phyloP scores from a whole-genome alignment of 2,113 vertebrate genomes.

The Aramus guarauna region DNA sequence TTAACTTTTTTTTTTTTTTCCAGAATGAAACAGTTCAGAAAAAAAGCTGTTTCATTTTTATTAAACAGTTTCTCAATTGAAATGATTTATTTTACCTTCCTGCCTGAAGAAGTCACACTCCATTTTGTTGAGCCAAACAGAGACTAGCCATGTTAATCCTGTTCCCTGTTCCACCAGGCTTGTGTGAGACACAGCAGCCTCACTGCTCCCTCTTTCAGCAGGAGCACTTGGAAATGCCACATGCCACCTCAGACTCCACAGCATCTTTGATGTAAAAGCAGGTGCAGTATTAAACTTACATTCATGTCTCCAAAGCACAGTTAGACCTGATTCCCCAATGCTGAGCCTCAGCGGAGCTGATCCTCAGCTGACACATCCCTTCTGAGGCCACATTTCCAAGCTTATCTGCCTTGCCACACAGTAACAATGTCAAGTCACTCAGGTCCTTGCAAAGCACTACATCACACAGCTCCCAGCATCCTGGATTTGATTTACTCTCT shows the following conservation, averaged over 20 bases:
- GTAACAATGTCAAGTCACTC: background rate
- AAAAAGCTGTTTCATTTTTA: constrained; percentile 10
- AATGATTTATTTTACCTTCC: background rate
- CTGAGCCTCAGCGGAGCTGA: background rate
- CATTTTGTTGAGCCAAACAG: background rate
- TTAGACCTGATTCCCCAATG: background rate
- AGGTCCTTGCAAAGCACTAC: background rate
- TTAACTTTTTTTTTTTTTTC: background rate
- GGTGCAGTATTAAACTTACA: background rate
- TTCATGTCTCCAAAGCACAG: background rate
- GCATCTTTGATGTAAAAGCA: background rate
- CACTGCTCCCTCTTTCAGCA: background rate
- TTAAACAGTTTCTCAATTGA: background rate
- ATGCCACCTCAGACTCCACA: background rate
- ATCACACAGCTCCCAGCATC: background rate
- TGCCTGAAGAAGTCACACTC: background rate
- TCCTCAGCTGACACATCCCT: background rate
- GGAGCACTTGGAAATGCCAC: background rate
- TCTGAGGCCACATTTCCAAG: background rate
- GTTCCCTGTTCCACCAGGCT: background rate
- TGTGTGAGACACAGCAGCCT: background rate
- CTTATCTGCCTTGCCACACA: background rate
- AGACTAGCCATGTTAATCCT: background rate
- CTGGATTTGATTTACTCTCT: background rate
- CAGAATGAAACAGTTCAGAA: background rate